Conservation (phyloP, 2,888 invertebrate species). For the Marasmarcha lunaedactyla region DNA sequence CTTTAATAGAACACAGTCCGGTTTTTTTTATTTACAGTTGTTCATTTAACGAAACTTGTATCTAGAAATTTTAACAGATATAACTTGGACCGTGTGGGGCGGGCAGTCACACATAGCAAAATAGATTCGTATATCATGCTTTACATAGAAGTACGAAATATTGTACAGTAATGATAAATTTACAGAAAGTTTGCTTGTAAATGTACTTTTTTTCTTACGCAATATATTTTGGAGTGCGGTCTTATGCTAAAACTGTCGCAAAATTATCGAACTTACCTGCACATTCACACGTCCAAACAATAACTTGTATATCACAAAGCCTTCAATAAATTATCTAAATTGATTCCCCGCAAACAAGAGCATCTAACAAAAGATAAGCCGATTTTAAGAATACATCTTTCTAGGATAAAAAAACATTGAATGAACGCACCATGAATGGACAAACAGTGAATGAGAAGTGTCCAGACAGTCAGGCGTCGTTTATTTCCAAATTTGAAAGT, state of each 20-base stretch:
- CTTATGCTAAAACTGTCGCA: slow-evolving; percentile 2
- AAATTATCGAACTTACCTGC: slow-evolving; percentile 6
- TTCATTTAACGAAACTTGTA: too few relatives aligned
- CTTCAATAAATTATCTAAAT: slow-evolving; percentile 28
- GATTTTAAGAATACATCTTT: slow-evolving; percentile 9
- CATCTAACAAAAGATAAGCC: slow-evolving; percentile 12
- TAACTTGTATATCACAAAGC: slow-evolving; percentile 12
- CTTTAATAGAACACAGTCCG: too few relatives aligned
- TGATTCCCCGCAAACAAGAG: slow-evolving; percentile 29
- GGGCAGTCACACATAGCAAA: too few relatives aligned
- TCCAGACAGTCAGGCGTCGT: slow-evolving; percentile 28
- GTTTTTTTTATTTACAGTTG: too few relatives aligned
- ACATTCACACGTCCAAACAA: slow-evolving; percentile 11
- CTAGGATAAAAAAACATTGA: slow-evolving; percentile 18
- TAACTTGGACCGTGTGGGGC: too few relatives aligned
- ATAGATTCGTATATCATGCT: too few relatives aligned
- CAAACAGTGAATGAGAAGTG: slow-evolving; percentile 19
- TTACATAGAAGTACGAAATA: too few relatives aligned
- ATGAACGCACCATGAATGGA: slow-evolving; percentile 24
- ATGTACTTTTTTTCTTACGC: too few relatives aligned
- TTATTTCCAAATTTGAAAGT: slow-evolving; percentile 21
- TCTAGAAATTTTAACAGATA: too few relatives aligned
- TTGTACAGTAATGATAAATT: too few relatives aligned
- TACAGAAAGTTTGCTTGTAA: too few relatives aligned
- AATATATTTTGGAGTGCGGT: not conserved